A percentile compares a stretch with the other conserved stretches of the same genome.
phyloP scores from a whole-genome alignment of 2,888 invertebrate species.

The Plebejus anna region DNA sequence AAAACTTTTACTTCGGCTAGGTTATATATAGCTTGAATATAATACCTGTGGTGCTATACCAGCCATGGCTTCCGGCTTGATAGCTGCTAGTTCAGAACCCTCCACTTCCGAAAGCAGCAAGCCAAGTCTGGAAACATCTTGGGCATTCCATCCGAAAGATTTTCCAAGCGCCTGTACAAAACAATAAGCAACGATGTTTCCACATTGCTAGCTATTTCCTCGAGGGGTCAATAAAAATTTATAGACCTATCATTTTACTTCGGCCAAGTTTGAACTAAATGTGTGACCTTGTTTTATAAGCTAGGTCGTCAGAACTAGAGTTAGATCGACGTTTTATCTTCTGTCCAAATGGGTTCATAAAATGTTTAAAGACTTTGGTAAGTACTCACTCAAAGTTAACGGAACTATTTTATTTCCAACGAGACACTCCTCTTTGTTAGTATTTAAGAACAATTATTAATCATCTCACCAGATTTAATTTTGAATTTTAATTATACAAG shows the following conservation, averaged over 20 bases:
- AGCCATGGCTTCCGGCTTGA: slow-evolving; percentile 62
- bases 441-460: no score
- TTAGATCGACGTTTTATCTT: neutral
- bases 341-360: neutral
- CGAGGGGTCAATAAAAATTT: neutral
- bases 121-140: slow-evolving; percentile 64
- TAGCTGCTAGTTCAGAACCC: slow-evolving; percentile 53
- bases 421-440: no score
- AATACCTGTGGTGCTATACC: slow-evolving; percentile 57
- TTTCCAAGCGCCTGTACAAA: slow-evolving; percentile 61
- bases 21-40: slow-evolving; percentile 20
- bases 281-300: neutral
- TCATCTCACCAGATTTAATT: no score
- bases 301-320: neutral
- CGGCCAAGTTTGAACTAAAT: neutral
- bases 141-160: slow-evolving; percentile 67
- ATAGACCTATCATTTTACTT: neutral
- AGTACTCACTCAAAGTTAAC: no score
- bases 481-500: neutral
- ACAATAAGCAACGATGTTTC: slow-evolving; percentile 38
- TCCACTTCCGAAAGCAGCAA: slow-evolving; percentile 61
- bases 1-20: no score
- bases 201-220: neutral
- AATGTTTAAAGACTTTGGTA: neutral
- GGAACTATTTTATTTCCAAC: no score